Conservation (phyloP, 2,113 vertebrate species). For the Centropus unirufus region DNA sequence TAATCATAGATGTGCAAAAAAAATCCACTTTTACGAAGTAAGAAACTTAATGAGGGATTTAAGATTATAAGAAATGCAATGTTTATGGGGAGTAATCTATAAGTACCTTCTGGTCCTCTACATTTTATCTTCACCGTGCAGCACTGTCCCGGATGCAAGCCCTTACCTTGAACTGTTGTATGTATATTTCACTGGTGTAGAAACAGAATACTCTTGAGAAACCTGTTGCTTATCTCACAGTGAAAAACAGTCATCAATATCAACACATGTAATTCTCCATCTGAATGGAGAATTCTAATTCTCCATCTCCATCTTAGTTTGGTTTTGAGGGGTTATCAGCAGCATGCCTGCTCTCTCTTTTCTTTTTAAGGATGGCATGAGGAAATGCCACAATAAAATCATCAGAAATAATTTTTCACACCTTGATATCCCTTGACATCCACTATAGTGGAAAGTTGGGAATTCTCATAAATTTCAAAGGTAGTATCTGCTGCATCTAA, state of each 20-base stretch:
- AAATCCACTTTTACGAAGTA: background rate
- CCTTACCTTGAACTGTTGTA: background rate
- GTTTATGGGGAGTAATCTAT: background rate
- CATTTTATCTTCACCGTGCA: background rate
- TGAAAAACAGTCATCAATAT: background rate
- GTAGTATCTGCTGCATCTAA: background rate
- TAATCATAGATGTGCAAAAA: background rate
- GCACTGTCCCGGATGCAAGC: background rate
- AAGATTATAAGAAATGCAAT: background rate
- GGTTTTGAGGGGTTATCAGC: background rate
- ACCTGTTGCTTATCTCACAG: background rate
- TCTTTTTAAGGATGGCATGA: background rate
- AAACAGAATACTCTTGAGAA: background rate
- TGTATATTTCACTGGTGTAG: background rate
- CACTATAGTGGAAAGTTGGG: background rate
- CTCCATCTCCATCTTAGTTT: background rate
- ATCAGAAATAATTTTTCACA: background rate
- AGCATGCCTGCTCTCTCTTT: background rate
- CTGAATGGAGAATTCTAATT: no score
- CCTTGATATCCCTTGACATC: background rate
- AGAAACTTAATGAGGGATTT: background rate
- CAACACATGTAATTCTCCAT: background rate
- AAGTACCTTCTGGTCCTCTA: background rate
- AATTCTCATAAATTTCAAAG: slow-evolving; percentile 19
- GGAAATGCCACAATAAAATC: background rate